Conservation (phyloP, 2,888 invertebrate genomes). For the Tolmerus cingulatus region DNA sequence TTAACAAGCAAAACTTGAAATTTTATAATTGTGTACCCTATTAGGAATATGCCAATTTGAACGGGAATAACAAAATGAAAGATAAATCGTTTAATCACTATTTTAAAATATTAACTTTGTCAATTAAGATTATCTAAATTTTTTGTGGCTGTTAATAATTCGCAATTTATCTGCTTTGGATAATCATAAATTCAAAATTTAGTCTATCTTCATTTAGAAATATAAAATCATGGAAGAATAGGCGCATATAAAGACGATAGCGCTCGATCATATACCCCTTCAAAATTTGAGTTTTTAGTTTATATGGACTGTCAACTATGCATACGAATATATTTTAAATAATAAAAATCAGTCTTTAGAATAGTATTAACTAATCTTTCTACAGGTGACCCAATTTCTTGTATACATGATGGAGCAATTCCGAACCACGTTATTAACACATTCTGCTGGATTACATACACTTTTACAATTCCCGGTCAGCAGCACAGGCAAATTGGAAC, state of each 20-base stretch:
- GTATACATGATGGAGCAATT: constrained; percentile 82
- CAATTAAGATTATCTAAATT: background rate
- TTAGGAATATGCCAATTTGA: background rate
- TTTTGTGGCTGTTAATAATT: too few species aligned
- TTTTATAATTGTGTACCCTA: background rate
- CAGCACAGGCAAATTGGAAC: constrained; percentile 69
- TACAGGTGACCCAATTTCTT: constrained; percentile 86
- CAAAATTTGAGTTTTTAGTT: too few species aligned
- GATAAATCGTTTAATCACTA: background rate
- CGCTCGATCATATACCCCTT: too few species aligned
- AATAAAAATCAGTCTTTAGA: background rate
- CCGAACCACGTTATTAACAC: constrained; percentile 87
- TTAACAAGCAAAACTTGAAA: background rate
- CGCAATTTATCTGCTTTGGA: background rate
- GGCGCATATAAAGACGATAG: background rate
- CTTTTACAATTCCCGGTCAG: constrained; percentile 82
- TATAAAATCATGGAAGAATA: background rate
- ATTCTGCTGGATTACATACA: constrained; percentile 90
- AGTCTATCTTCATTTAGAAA: background rate
- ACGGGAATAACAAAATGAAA: background rate
- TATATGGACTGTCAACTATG: too few species aligned
- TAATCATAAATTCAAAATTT: background rate
- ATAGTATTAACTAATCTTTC: background rate
- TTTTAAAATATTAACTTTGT: background rate
- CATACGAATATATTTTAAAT: too few species aligned